Evolutionary conservation across 2,888 invertebrate species (phyloP), one percentile per base, ranked within the genome.

Genomic region (Drosophila niveifrons): DNA sequence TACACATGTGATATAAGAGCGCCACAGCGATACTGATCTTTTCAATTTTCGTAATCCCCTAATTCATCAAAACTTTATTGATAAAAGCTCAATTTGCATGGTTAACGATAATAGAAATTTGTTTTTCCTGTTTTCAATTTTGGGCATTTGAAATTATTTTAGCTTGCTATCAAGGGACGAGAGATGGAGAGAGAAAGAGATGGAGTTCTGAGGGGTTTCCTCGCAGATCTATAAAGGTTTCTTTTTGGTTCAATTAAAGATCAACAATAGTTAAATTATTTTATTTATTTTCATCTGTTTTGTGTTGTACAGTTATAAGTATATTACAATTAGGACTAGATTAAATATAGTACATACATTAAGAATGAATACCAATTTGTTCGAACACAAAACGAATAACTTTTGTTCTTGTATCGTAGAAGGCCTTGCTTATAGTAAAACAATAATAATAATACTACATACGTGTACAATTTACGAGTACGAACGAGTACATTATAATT

Each of bases 261-360:
- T 73, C 52, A 65, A 72, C 67, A 77, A 53, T 75, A 74, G 67
- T 66, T 52, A 68, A 76, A 66, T 67, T 55, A 66, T 51, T 66
- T 82, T 69, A 66, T 74, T 87, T 86, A 77, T 77, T 88, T 78
- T 72, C 71, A 66, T 64, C 57, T 39, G 61, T 46, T 67, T 66
- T 52, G 56, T 75, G 72, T 67, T 78, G 72, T 86, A 85, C 80
- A 89, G 43, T 80, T 84, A 78, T 72, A 89, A 64, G 80, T 89
- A 88, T 62, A 78, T 89, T 87, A 87, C 66, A 80, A 71, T 88
- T 78, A 87, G 86, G 87, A 87, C 87, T 87, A 87, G 87, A 88
- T 78, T 61, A 72, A 68, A 47, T 57, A 47, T 78, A 36, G 36
- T 36, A 67, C 63, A 65, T 66, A 82, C 79, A 87, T 87, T 62